Evolutionary conservation across 2,113 vertebrate species (phyloP).

Genomic region (Recurvirostra avosetta): DNA sequence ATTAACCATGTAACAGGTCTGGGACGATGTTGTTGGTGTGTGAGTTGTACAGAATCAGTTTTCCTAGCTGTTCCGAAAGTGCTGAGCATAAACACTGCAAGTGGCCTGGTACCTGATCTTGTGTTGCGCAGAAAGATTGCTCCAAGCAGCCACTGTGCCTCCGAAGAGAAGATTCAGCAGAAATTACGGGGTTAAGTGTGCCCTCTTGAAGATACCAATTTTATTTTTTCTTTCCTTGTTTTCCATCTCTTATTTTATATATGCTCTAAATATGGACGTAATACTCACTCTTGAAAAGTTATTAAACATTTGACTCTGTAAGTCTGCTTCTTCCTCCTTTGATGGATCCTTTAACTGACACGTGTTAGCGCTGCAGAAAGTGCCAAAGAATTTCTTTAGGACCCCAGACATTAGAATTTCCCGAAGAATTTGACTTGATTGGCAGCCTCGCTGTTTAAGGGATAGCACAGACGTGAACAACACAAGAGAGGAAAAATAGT

Average conservation of each 20-base stretch:
- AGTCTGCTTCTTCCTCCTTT: background rate
- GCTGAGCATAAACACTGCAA: background rate
- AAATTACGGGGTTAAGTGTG: constrained; percentile 22
- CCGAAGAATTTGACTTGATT: background rate
- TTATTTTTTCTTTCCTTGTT: constrained; percentile 41
- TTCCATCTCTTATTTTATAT: constrained; percentile 65
- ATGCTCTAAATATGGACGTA: constrained; percentile 55
- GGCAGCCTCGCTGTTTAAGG: background rate
- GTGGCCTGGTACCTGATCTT: background rate
- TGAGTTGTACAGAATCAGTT: background rate
- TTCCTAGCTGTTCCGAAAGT: background rate
- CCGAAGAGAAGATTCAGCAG: background rate
- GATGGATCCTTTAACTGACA: background rate
- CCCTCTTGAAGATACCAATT: constrained; percentile 21
- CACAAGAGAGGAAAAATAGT: background rate
- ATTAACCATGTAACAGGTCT: background rate
- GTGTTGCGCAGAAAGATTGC: background rate
- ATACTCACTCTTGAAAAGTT: constrained; percentile 49
- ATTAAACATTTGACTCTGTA: constrained; percentile 76
- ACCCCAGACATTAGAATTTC: background rate
- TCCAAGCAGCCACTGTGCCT: background rate
- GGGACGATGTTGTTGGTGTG: background rate
- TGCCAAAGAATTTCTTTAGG: background rate
- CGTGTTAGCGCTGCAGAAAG: background rate
- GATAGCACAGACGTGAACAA: background rate